A percentile compares a stretch with the other conserved stretches of the same genome.
These are phyloP conservation scores for Synanthedon tipuliformis DNA, from an alignment of 2,888 invertebrate species.

Conservation along the genomic window DNA sequence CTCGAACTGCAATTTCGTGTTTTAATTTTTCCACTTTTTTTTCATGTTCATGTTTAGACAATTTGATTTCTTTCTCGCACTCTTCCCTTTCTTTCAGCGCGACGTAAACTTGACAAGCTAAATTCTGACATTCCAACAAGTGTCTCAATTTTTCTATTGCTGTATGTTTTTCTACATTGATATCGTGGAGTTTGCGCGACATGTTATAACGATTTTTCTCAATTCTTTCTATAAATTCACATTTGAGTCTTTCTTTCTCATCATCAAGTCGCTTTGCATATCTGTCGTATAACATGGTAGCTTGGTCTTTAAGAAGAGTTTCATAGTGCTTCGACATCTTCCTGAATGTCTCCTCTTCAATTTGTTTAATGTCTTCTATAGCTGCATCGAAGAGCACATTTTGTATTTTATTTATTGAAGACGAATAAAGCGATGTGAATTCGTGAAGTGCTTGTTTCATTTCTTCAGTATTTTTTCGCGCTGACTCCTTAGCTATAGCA, in stretches of 20 bases:
- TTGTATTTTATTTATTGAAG: constrained; percentile 40
- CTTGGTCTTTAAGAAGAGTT: constrained; percentile 32
- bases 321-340: constrained; percentile 34
- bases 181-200: constrained; percentile 33
- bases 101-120: constrained; percentile 58
- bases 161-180: constrained; percentile 47
- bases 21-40: constrained; percentile 31
- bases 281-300: constrained; percentile 32
- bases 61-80: constrained; percentile 30
- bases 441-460: constrained; percentile 34
- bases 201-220: constrained; percentile 19
- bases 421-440: constrained; percentile 31
- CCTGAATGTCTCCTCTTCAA: constrained; percentile 21
- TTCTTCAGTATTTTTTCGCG: constrained; percentile 26
- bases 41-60: constrained; percentile 27
- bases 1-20: constrained; percentile 28
- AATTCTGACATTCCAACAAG: constrained; percentile 41
- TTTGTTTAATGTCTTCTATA: constrained; percentile 28
- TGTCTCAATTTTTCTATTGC: constrained; percentile 42
- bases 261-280: constrained; percentile 29
- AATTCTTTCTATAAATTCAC: constrained; percentile 27
- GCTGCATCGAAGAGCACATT: constrained; percentile 32
- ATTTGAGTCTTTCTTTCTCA: constrained; percentile 31
- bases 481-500: constrained; percentile 18
- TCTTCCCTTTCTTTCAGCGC: constrained; percentile 52